Evolutionary conservation across 2,888 invertebrate genomes (phyloP).

Genomic region (Erannis defoliaria): DNA sequence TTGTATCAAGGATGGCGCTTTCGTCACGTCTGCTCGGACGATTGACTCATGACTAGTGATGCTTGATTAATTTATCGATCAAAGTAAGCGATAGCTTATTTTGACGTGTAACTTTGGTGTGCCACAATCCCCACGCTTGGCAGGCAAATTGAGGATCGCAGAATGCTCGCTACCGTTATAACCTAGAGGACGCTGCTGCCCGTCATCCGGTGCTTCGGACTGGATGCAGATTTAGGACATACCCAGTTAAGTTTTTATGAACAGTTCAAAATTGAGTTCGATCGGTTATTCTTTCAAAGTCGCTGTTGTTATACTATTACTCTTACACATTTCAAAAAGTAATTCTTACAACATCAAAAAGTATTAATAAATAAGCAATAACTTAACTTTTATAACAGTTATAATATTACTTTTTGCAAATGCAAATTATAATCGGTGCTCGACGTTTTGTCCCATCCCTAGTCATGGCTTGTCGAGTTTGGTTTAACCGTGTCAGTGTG

Average conservation of each 20-base stretch:
- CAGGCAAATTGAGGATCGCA: too few relatives aligned
- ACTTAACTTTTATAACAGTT: neutral
- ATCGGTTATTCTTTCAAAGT: too few relatives aligned
- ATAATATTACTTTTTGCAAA: neutral
- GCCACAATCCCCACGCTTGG: neutral
- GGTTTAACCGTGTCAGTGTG: constrained; percentile 77
- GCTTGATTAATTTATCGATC: constrained; percentile 2
- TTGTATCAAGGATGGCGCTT: constrained; percentile 75
- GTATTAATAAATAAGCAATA: too few relatives aligned
- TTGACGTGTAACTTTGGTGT: neutral
- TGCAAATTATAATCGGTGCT: neutral
- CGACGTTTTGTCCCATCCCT: constrained; percentile 20
- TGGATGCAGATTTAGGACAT: too few relatives aligned
- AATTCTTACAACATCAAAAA: too few relatives aligned
- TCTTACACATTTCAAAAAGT: neutral
- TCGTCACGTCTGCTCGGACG: constrained; percentile 65
- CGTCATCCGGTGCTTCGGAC: too few relatives aligned
- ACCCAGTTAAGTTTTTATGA: too few relatives aligned
- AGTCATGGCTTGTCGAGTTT: constrained; percentile 48
- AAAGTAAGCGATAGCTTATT: constrained; percentile 1
- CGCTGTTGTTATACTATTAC: too few relatives aligned
- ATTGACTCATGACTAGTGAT: constrained; percentile 71
- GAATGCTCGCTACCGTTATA: too few relatives aligned
- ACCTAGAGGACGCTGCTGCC: too few relatives aligned
- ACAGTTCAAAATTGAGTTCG: too few relatives aligned